These are phyloP conservation scores for Amblyraja radiata DNA, from an alignment of 2,797 vertebrate genomes.

Conservation along the genomic window DNA sequence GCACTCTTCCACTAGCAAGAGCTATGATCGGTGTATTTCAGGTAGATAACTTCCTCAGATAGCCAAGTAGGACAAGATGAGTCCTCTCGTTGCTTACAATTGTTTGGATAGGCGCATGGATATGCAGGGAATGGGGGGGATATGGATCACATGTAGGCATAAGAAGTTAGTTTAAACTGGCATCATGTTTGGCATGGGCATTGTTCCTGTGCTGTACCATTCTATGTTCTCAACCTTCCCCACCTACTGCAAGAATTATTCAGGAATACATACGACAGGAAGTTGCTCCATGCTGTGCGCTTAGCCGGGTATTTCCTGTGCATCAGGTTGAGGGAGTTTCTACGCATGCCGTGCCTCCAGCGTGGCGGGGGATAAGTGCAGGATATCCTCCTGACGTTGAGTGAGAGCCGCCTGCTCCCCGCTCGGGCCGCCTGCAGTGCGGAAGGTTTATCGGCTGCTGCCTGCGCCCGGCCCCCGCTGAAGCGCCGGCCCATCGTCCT, in stretches of 20 bases:
- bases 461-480: constrained; percentile 43
- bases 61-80: too few relatives aligned
- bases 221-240: not conserved
- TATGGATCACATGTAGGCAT: too few relatives aligned
- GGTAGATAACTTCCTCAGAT: not conserved
- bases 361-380: constrained; percentile 40
- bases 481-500: constrained; percentile 58
- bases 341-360: constrained; percentile 42
- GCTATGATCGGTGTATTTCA: not conserved
- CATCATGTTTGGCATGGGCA: too few relatives aligned
- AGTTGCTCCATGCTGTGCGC: constrained; percentile 66
- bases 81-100: too few relatives aligned
- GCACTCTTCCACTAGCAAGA: not conserved
- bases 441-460: constrained; percentile 40
- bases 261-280: constrained; percentile 72
- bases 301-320: constrained; percentile 50
- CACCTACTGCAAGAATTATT: not conserved
- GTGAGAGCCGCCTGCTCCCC: constrained; percentile 46
- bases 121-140: too few relatives aligned
- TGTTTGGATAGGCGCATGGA: too few relatives aligned
- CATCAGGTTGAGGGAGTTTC: constrained; percentile 47
- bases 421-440: constrained; percentile 53
- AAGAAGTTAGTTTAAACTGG: too few relatives aligned
- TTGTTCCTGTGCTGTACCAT: too few relatives aligned
- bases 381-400: constrained; percentile 37